Percentiles rank a stretch among this genome's conserved stretches.
phyloP scores from a whole-genome alignment of 2,888 invertebrate genomes.

The Zeuzera pyrina region DNA sequence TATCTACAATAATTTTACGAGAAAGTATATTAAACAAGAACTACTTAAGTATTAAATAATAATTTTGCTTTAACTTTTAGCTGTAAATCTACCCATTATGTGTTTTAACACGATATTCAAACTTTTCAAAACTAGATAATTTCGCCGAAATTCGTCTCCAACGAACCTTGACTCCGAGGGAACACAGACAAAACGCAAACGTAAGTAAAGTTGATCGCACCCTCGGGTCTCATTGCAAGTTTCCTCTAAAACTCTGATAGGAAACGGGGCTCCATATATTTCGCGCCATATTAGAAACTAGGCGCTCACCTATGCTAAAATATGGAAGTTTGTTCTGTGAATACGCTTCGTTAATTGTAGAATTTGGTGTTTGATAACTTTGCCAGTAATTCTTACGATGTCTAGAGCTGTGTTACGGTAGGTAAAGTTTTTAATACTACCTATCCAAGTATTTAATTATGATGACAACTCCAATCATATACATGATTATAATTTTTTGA shows the following conservation, averaged over 20 bases:
- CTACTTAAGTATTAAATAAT: too few species aligned
- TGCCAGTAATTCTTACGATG: constrained; percentile 22
- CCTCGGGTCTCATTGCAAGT: constrained; percentile 44
- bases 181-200: constrained; percentile 36
- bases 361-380: constrained; percentile 54
- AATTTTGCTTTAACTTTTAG: not conserved
- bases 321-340: constrained; percentile 38
- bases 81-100: constrained; percentile 13
- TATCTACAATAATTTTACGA: too few species aligned
- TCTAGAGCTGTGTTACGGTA: too few species aligned
- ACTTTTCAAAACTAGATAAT: constrained; percentile 30
- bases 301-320: constrained; percentile 47
- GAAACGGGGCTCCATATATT: constrained; percentile 42
- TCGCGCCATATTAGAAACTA: constrained; percentile 44
- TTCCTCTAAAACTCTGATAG: constrained; percentile 34
- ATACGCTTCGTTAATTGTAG: constrained; percentile 50
- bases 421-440: too few species aligned
- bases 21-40: too few species aligned
- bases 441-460: too few species aligned
- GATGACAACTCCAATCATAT: too few species aligned
- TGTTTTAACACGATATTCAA: constrained; percentile 23
- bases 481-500: too few species aligned
- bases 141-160: constrained; percentile 37
- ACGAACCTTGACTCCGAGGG: constrained; percentile 38
- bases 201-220: constrained; percentile 50